phyloP scores from a whole-genome alignment of 2,797 vertebrate genomes.

The Babyrousa celebensis region DNA sequence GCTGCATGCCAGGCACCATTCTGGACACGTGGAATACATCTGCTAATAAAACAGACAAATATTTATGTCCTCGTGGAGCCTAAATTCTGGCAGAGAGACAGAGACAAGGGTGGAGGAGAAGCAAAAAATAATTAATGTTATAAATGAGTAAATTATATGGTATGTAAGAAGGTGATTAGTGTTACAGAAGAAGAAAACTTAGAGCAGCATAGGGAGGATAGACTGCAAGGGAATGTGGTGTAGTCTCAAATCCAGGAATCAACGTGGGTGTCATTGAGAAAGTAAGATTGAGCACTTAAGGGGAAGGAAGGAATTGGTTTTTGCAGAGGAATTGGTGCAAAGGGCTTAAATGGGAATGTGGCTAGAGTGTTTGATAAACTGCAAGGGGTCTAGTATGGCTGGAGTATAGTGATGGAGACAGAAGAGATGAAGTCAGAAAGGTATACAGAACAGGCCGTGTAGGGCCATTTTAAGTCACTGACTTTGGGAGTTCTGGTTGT shows the following conservation, averaged over 20 bases:
- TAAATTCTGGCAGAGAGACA: background rate
- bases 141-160: background rate
- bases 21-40: background rate
- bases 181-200: background rate
- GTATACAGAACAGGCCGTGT: background rate
- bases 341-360: background rate
- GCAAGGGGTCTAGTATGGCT: background rate
- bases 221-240: background rate
- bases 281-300: background rate
- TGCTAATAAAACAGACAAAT: constrained; percentile 4
- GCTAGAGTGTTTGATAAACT: background rate
- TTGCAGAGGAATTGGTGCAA: background rate
- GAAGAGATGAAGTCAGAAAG: background rate
- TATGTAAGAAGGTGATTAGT: background rate
- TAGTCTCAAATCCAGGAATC: background rate
- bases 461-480: background rate
- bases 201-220: background rate
- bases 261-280: background rate
- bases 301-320: background rate
- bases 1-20: background rate
- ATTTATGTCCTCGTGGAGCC: background rate
- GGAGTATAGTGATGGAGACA: background rate
- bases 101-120: background rate
- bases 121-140: background rate
- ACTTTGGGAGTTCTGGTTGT: too few species aligned